phyloP scores from a whole-genome alignment of 2,113 vertebrate species.

The Psittacula cyanocephala region DNA sequence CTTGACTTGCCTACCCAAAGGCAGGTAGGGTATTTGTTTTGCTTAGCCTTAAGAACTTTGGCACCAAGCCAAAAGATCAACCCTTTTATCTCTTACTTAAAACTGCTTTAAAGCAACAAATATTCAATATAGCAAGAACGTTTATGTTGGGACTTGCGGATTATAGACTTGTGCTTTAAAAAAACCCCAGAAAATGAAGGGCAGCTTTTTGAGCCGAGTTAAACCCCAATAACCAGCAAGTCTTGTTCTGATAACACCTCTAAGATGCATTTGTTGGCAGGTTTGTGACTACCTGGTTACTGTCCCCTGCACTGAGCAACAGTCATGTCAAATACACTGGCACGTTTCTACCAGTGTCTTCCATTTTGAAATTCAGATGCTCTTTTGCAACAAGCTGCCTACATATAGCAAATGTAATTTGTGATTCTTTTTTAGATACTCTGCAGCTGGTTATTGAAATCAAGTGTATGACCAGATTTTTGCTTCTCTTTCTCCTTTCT shows the following conservation, averaged over 20 bases:
- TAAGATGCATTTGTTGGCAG: background rate
- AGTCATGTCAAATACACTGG: background rate
- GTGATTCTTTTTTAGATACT: background rate
- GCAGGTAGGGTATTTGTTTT: background rate
- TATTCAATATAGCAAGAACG: background rate
- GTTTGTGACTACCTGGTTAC: background rate
- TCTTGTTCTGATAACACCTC: background rate
- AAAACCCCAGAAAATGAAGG: background rate
- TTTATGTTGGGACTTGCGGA: background rate
- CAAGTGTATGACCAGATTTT: background rate
- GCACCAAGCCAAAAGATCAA: background rate
- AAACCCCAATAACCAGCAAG: background rate
- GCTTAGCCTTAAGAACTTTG: background rate
- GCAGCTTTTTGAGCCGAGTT: background rate
- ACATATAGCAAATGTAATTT: background rate
- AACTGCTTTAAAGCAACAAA: background rate
- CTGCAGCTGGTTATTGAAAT: background rate
- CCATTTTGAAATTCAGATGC: background rate
- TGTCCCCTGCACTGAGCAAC: background rate
- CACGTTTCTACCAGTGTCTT: background rate
- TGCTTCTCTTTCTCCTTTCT: background rate
- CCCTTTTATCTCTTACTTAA: background rate
- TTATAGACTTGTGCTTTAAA: background rate
- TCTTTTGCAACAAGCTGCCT: background rate
- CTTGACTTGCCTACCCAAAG: background rate